Conservation (phyloP, 1,140 invertebrate genomes). For the Agrilus planipennis region DNA sequence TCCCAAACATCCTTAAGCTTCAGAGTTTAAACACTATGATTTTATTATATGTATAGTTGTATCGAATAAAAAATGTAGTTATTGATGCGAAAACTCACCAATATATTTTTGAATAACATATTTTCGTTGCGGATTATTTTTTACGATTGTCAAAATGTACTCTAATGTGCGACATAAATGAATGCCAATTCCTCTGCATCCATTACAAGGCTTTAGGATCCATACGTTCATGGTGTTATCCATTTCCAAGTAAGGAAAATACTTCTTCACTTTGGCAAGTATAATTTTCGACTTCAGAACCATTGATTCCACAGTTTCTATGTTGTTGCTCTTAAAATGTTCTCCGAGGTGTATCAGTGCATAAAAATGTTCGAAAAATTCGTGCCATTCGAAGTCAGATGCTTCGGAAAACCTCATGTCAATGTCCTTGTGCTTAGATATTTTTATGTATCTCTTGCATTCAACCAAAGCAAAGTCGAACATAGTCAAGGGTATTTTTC, state of each 20-base stretch:
- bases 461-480: constrained; percentile 45
- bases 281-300: constrained; percentile 40
- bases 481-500: constrained; percentile 36
- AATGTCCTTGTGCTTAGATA: constrained; percentile 40
- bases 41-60: too few species aligned
- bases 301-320: constrained; percentile 38
- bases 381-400: constrained; percentile 51
- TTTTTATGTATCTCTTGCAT: constrained; percentile 40
- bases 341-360: constrained; percentile 35
- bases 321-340: constrained; percentile 31
- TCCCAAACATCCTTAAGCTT: too few species aligned
- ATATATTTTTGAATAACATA: constrained; percentile 91
- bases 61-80: background rate
- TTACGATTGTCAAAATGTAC: constrained; percentile 52
- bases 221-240: constrained; percentile 80
- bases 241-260: constrained; percentile 52
- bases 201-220: constrained; percentile 85
- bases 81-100: constrained; percentile 41
- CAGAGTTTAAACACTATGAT: too few species aligned
- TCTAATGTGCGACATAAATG: constrained; percentile 32
- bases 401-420: constrained; percentile 33
- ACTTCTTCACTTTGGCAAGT: constrained; percentile 45
- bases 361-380: constrained; percentile 50
- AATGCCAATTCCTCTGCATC: constrained; percentile 80
- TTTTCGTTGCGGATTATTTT: constrained; percentile 48